Evolutionary conservation across 2,113 vertebrate genomes (phyloP), one percentile per base, ranked within the genome.

Genomic region (Machaerirhynchus nigripectus): DNA sequence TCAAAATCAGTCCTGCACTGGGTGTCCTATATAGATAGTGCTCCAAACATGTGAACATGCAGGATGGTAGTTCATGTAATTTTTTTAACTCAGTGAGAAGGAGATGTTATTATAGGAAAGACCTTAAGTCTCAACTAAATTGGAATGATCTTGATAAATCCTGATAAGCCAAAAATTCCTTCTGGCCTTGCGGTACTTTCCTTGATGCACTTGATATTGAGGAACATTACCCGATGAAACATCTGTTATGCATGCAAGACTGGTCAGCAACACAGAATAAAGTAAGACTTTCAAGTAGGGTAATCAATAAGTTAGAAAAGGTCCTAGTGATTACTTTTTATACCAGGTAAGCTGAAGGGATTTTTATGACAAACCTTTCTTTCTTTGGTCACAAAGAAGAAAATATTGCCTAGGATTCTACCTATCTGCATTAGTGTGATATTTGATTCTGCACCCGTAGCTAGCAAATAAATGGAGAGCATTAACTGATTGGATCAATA

Each of bases 321-420:
- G 5, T 52, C 7, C 6, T 35, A 61, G 22, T 56, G 15, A 35
- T 56, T 52, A 42, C 13, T 21, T 46, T 53, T 91, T 57, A 39
- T 84, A 5, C n/a, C 4, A 65, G 16, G 14, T 61, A 65, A 71
- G 1, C 4, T 82, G 24, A 84, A 74, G 1, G 0, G 0, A 0
- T 63, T 86, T 85, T 82, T 17, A 53, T 17, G 11, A 37, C 6
- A 73, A 60, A 74, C 3, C 14, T 11, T 33, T 44, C 23, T 33
- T n/a, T 40, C 35, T 49, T 74, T 53, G 9, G 6, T 73, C 46
- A 65, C 13, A 70, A 74, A 74, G 28, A 18, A 80, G 55, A 71
- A 86, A 84, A 74, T 59, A 65, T 20, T 88, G 14, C 31, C 26
- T 33, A 61, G 30, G 28, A 15, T 68, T 71, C 24, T 73, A 39